Base-by-base conservation (phyloP, 2,113 vertebrate species). In the Mormyrus iriodes region DNA sequence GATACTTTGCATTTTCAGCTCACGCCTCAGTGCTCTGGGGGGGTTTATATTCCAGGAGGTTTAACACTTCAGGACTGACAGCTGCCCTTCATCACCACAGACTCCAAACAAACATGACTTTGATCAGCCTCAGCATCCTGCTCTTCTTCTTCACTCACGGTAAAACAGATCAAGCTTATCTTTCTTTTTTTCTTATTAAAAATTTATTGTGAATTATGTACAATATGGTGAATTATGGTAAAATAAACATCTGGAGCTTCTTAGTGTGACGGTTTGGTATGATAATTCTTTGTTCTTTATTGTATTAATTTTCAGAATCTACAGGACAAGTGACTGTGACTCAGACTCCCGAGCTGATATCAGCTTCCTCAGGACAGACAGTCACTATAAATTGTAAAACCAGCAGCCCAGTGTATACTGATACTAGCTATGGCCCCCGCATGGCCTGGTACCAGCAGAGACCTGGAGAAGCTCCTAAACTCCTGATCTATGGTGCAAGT, bases 401-500 rank as follows among this genome's bases (percentile, higher is more conserved):
- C 31, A 93, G 6, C 73, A 10, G 0, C 0, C 0, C 0, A 5
- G 46, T 82, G 39, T 4, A 61, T 86, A 10, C 21, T 83, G 12
- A 46, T n/a, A 88, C 48, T 53, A 39, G n/a, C n/a, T n/a, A 49
- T 0, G 0, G 0, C 19, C 10, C 4, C 15, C 1, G 10, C n/a
- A 79, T 94, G 15, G 1, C 0, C 91, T 94, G 94, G 93, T 94
- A 93, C 61, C 91, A 93, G 0, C 92, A 95, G 42, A 95, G 93
- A 91, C 21, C 92, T 61, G 93, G 92, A 86, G 90, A 94, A 2
- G 0, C 83, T 88, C 93, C 92, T 69, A 94, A 95, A 48, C 90
- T 92, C 4, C 92, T 95, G 1, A 93, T 95, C 42, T 92, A 92
- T 27, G 0, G 0, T 0, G 17, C 2, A n/a, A 90, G 48, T 44